Conservation (phyloP, 2,113 vertebrate genomes). For the Triplophysa rosa region DNA sequence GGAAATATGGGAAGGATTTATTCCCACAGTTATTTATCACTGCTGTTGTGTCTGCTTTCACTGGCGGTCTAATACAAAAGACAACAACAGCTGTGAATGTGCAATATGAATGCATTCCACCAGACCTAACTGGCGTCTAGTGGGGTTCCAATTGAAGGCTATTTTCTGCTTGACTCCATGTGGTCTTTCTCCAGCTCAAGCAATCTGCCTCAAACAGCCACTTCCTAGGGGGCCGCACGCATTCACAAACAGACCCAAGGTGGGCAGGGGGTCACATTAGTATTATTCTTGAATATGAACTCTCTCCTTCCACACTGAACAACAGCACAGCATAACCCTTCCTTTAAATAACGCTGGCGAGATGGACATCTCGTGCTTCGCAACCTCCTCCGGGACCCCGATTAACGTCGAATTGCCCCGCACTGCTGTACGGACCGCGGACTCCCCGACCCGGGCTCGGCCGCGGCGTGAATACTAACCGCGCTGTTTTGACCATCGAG, state of each 20-base stretch:
- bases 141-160: constrained; percentile 27
- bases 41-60: neutral
- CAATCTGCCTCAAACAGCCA: constrained; percentile 30
- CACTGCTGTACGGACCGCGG: neutral
- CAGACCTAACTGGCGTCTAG: constrained; percentile 26
- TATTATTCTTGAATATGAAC: constrained; percentile 40
- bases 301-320: constrained; percentile 21
- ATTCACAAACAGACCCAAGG: constrained; percentile 24
- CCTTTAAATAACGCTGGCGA: neutral
- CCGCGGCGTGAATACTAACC: constrained; percentile 18
- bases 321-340: neutral
- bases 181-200: constrained; percentile 10
- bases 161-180: constrained; percentile 43
- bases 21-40: constrained; percentile 16
- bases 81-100: constrained; percentile 22
- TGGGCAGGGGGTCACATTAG: constrained; percentile 38
- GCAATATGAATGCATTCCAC: constrained; percentile 28
- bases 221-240: constrained; percentile 2
- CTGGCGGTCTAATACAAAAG: constrained; percentile 1
- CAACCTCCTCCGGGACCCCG: constrained; percentile 17
- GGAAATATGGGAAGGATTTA: neutral
- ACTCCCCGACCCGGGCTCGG: neutral
- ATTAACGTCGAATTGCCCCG: constrained; percentile 18
- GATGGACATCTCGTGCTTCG: constrained; percentile 3
- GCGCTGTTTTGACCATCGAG: neutral